phyloP scores from a whole-genome alignment of 2,888 invertebrate species.

The Volucella inflata region DNA sequence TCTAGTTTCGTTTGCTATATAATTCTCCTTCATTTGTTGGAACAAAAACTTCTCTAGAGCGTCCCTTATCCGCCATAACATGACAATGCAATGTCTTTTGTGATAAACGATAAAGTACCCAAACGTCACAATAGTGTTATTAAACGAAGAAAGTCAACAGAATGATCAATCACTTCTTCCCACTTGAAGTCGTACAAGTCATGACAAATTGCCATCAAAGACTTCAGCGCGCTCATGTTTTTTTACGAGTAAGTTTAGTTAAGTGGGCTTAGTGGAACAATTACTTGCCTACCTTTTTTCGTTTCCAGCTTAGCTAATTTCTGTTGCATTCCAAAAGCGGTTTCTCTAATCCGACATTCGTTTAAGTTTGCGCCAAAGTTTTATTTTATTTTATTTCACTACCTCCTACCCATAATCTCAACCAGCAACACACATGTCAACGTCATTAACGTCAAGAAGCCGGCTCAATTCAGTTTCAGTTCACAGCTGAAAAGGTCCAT shows the following conservation, averaged over 20 bases:
- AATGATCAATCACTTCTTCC: too few species aligned
- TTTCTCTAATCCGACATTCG: constrained; percentile 18
- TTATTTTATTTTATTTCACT: background rate
- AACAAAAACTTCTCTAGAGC: too few species aligned
- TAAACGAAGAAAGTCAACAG: too few species aligned
- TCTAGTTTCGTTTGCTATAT: too few species aligned
- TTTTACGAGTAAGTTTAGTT: background rate
- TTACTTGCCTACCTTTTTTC: constrained; percentile 1
- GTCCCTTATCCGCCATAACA: too few species aligned
- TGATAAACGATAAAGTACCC: too few species aligned
- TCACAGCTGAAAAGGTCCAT: constrained; percentile 59
- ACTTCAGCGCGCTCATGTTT: too few species aligned
- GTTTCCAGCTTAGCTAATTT: constrained; percentile 1
- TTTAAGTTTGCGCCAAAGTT: background rate
- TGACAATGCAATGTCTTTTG: too few species aligned
- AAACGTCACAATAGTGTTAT: too few species aligned
- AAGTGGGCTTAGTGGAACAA: constrained; percentile 28
- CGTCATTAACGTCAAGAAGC: constrained; percentile 33
- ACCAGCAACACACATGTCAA: constrained; percentile 27
- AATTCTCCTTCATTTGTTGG: too few species aligned
- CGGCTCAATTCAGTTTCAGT: constrained; percentile 39
- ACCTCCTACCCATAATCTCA: background rate
- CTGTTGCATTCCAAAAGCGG: constrained; percentile 37
- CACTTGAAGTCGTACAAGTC: too few species aligned
- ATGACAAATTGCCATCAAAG: too few species aligned